These are phyloP conservation scores for Macrophya annulata DNA, from an alignment of 2,888 invertebrate genomes.

Conservation along the genomic window DNA sequence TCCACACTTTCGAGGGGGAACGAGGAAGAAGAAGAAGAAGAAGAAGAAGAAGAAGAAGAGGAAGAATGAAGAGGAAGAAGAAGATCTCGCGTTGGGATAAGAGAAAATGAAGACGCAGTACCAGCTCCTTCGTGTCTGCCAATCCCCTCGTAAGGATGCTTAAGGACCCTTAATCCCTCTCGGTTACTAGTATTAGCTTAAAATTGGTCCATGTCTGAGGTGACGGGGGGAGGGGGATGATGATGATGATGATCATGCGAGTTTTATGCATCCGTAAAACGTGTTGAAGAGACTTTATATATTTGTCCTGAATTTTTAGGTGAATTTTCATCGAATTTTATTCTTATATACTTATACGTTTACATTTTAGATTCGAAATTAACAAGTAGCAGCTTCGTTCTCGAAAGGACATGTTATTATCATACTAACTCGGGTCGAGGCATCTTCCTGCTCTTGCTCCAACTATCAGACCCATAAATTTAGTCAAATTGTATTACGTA, in stretches of 20 bases:
- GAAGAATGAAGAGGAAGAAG: not conserved
- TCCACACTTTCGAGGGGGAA: not conserved
- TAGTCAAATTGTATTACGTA: slow-evolving; percentile 41
- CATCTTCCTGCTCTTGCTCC: not conserved
- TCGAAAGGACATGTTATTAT: not conserved
- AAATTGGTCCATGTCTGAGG: not conserved
- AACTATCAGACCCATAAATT: slow-evolving; percentile 39
- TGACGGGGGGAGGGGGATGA: too few species aligned
- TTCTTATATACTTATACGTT: not conserved
- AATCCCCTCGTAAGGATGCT: slow-evolving; percentile 47
- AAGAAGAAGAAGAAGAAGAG: not conserved
- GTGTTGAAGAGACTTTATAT: not conserved
- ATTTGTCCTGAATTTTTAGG: not conserved
- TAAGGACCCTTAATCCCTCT: slow-evolving; percentile 51
- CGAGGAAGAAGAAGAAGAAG: not conserved
- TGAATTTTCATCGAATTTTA: not conserved
- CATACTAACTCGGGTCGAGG: not conserved
- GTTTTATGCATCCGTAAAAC: not conserved
- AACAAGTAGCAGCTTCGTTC: not conserved
- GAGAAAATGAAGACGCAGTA: slow-evolving; percentile 50
- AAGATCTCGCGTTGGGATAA: slow-evolving; percentile 47
- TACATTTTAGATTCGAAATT: not conserved
- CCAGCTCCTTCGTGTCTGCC: slow-evolving; percentile 41
- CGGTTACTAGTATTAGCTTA: slow-evolving; percentile 47
- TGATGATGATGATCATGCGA: not conserved